phyloP scores from a whole-genome alignment of 2,113 vertebrate genomes.

The Hippocampus zosterae region DNA sequence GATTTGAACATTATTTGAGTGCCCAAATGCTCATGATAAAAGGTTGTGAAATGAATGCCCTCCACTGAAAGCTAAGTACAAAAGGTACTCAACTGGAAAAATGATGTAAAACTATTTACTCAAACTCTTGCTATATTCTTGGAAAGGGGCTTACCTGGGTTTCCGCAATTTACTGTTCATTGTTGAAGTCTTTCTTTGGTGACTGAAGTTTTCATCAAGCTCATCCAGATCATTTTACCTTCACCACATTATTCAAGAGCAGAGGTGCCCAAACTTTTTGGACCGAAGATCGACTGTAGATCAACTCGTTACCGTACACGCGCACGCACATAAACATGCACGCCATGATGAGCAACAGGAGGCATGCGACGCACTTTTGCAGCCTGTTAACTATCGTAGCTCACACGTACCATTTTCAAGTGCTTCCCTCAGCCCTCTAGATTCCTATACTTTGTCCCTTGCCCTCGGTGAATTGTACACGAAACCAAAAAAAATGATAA shows the following conservation, averaged over 20 bases:
- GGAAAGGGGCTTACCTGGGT: not conserved
- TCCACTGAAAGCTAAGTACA: conserved; percentile 26
- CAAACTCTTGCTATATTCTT: not conserved
- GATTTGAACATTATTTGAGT: conserved; percentile 22
- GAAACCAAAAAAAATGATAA: no score
- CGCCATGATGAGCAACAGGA: no score
- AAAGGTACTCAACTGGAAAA: conserved; percentile 26
- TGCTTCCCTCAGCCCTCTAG: no score
- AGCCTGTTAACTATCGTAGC: no score
- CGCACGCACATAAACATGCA: no score
- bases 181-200: not conserved
- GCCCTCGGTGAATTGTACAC: no score
- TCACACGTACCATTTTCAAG: no score
- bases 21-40: conserved; percentile 34
- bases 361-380: no score
- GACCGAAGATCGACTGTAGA: no score
- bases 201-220: not conserved
- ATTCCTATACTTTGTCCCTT: no score
- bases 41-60: conserved; percentile 33
- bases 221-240: not conserved
- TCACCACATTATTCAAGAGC: not conserved
- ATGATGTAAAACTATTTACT: conserved; percentile 8
- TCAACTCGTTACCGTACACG: no score
- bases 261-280: not conserved
- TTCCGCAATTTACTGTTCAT: not conserved